Conservation (phyloP, 2,888 invertebrate species). For the Brachylomia viminalis region DNA sequence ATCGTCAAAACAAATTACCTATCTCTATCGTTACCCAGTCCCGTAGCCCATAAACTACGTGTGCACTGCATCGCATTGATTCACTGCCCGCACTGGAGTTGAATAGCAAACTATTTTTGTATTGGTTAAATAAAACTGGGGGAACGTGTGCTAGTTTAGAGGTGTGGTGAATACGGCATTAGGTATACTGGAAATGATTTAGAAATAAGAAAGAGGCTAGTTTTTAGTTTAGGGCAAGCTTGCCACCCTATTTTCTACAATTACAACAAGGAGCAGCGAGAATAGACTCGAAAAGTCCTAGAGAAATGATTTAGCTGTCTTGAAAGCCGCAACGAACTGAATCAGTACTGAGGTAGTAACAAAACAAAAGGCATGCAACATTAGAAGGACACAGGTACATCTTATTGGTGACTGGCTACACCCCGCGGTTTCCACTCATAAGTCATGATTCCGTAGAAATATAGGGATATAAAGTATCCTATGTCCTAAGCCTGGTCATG, state of each 20-base stretch:
- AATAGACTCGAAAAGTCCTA: background rate
- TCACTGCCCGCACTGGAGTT: conserved; percentile 53
- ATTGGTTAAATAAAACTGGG: conserved; percentile 60
- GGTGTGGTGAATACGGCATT: conserved; percentile 27
- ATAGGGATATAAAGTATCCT: too few species aligned
- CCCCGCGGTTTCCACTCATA: too few species aligned
- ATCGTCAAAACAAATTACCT: conserved; percentile 25
- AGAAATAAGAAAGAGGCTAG: background rate
- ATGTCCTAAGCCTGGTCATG: too few species aligned
- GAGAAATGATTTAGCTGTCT: background rate
- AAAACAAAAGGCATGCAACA: background rate
- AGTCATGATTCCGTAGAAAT: too few species aligned
- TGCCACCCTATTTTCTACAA: background rate
- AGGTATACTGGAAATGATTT: conserved; percentile 38
- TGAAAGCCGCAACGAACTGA: too few species aligned
- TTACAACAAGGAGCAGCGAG: background rate
- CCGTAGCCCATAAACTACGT: conserved; percentile 54
- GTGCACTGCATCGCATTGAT: conserved; percentile 66
- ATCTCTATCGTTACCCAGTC: conserved; percentile 40
- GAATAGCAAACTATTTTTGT: conserved; percentile 68
- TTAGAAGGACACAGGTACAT: background rate
- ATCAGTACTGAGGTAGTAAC: background rate
- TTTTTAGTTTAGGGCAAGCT: too few species aligned
- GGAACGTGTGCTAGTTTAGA: conserved; percentile 54
- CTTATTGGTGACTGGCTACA: background rate